A percentile compares a stretch with the other conserved stretches of the same genome.
These are phyloP conservation scores for Synanthedon andrenaeformis DNA, from an alignment of 2,888 invertebrate species.

Conservation along the genomic window DNA sequence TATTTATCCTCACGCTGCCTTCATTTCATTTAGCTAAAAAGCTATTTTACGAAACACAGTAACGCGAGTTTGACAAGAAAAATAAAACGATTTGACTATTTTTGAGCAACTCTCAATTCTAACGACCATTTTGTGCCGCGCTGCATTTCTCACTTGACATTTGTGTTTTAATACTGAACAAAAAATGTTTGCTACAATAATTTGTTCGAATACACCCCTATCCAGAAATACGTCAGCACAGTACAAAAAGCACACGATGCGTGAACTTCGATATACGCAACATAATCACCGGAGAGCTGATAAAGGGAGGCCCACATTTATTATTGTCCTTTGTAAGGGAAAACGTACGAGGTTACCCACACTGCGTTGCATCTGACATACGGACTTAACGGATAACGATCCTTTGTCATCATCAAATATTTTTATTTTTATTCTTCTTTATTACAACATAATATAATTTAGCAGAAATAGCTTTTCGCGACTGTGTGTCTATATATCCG, in stretches of 20 bases:
- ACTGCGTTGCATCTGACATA: slow-evolving; percentile 17
- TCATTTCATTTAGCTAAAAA: too few species aligned
- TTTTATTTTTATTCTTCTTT: too few species aligned
- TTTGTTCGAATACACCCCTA: slow-evolving; percentile 15
- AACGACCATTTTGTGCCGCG: too few species aligned
- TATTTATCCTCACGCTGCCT: too few species aligned
- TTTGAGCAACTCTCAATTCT: too few species aligned
- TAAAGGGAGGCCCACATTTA: slow-evolving; percentile 29
- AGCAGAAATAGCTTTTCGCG: too few species aligned
- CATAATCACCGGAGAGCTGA: slow-evolving; percentile 3
- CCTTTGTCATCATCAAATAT: neutral
- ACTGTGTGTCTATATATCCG: too few species aligned
- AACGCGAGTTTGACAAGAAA: too few species aligned
- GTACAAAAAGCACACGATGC: slow-evolving; percentile 16
- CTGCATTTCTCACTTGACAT: neutral
- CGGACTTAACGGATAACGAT: slow-evolving; percentile 3
- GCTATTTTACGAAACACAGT: too few species aligned
- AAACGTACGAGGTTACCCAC: slow-evolving; percentile 30
- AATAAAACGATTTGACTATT: too few species aligned
- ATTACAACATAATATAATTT: too few species aligned
- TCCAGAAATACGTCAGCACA: slow-evolving; percentile 10
- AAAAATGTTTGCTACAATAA: slow-evolving; percentile 6
- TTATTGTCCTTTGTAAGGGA: slow-evolving; percentile 43
- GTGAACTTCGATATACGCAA: slow-evolving; percentile 16
- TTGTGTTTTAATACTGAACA: neutral